Evolutionary conservation across 2,797 vertebrate genomes (phyloP), one percentile per base, ranked within the genome.

Genomic region (Myotis vivesi): DNA sequence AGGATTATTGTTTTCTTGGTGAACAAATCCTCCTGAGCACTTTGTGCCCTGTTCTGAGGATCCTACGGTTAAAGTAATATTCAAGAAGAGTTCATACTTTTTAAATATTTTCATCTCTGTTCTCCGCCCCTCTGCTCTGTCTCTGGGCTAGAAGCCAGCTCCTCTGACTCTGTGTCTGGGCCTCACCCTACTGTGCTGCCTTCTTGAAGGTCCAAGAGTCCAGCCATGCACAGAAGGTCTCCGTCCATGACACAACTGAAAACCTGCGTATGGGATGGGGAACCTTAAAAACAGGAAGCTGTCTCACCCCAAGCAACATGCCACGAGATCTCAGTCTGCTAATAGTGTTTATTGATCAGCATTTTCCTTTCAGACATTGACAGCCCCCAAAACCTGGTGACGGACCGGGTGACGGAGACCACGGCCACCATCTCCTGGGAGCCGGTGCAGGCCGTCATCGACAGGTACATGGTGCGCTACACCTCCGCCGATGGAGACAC

Each of bases 401-500:
- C 98, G 30, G 96, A 88, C 71, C 97, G 94, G 44, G 97, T 98
- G 86, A 98, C 98, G 0, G 98, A 99, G 93, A 97, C 98, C 96
- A 98, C 98, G 4, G 98, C 98, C 83, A 97, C 80, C 0, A 76
- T 99, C 85, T 98, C 98, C 20, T 99, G 99, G 99, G 98, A 98
- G 88, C 97, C 95, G 1, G 98, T 98, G 86, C 98, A 88, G 96
- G 98, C 98, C 1, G 89, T 97, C 49, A 97, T 98, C 55, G 98
- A 99, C 76, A 98, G 98, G 95, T 99, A 99, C 88, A 79, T 98
- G 92, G 96, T 99, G 79, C 98, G 95, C 93, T 99, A 99, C 97
- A 97, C 94, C 76, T 99, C 98, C 0, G 94, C 97, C 16, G 97
- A 98, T 1, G 98, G 98, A 53, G 96, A 97, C 79, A 97, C 97